Conservation (phyloP, 2,797 vertebrate species). For the Centropyge bicolor region DNA sequence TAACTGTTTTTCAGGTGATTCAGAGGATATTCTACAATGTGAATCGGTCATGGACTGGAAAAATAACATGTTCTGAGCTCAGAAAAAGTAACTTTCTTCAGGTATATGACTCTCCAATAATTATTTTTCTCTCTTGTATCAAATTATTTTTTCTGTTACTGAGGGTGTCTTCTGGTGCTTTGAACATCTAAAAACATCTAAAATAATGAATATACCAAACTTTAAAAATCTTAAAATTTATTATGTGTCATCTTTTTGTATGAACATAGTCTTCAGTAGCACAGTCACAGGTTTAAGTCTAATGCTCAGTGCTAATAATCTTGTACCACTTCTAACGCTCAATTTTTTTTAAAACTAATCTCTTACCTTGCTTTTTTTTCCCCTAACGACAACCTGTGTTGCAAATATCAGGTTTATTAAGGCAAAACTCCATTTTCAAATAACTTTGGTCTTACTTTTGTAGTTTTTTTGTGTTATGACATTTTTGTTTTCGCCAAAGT, state of each 20-base stretch:
- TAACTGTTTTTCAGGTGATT: constrained; percentile 86
- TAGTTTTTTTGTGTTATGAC: not conserved
- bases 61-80: constrained; percentile 92
- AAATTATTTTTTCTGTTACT: not conserved
- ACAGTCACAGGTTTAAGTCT: not conserved
- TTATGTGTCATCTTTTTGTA: not conserved
- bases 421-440: not conserved
- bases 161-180: not conserved
- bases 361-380: not conserved
- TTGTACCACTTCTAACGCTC: too few relatives aligned
- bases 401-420: not conserved
- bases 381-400: not conserved
- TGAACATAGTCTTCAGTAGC: not conserved
- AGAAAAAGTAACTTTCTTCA: constrained; percentile 95
- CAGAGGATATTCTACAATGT: constrained; percentile 98
- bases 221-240: not conserved
- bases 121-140: too few relatives aligned
- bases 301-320: not conserved
- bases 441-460: not conserved
- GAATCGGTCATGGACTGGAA: constrained; percentile 96
- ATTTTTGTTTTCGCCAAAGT: not conserved
- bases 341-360: not conserved
- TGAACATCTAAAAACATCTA: not conserved
- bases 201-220: not conserved
- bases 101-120: constrained; percentile 67